Evolutionary conservation across 1,140 invertebrate species (phyloP), one percentile per base, ranked within the genome.

Genomic region (Onthophagus taurus): DNA sequence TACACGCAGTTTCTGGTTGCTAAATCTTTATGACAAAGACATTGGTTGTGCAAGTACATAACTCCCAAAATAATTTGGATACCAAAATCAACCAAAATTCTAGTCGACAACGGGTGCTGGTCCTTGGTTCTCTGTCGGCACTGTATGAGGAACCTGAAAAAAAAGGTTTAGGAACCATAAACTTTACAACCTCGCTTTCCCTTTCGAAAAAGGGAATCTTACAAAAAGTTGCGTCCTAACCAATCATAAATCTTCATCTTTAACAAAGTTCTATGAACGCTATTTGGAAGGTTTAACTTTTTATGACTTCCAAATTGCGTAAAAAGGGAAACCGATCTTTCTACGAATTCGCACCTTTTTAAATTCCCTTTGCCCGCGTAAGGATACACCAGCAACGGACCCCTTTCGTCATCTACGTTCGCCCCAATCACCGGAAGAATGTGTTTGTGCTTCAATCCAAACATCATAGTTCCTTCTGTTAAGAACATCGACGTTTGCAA

Each of bases 1-100:
- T 78, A 89, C 77, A 87, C 74, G 67, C 88, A 93, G 69, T 94
- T 94, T 58, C 90, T 80, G 12, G 85, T 80, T 8, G 91, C 89
- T 33, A 97, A 72, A 63, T 97, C 93, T 64, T 85, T 85, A 61
- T 97, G 92, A 17, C 94, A 72, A 16, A 97, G 72, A 43, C 83
- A 78, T 54, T 89, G 83, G 11, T 86, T 81, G 59, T 97, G 93
- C 42, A 97, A 72, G 65, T 90, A 94, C 47, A 87, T 81, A 38
- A 96, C 69, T 1, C 87, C 93, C 52, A 85, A 76, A 19, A 86
- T 81, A 30, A 90, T 78, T 64, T 94, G 89, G 23, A 91, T 80
- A 14, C 85, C 88, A 65, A 96, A 80, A 55, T 89, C 85, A 0
- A 96, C 89, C 36, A 96, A 68, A 56, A 94, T 89, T 54, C 90